Evolutionary conservation across 2,113 vertebrate species (phyloP), one percentile per base, ranked within the genome.

Genomic region (Perca flavescens): DNA sequence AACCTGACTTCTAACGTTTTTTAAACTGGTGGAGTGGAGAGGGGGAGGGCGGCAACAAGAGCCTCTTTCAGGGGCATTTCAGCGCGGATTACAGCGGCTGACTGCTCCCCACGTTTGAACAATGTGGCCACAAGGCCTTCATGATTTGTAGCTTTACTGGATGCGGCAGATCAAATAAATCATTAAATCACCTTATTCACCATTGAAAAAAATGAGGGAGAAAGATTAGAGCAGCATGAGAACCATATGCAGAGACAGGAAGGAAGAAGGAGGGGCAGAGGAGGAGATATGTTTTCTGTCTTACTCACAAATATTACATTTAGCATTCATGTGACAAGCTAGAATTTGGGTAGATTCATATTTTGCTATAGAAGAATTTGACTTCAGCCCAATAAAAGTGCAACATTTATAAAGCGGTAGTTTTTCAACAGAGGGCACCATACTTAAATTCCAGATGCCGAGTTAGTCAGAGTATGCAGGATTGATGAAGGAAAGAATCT

Each of bases 41-140:
- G 70, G 40, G 46, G 43, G 73, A 40, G 50, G 61, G 84, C 36
- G 19, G 74, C 80, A 86, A 94, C 92, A 94, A 91, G 79, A 92
- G 82, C 43, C 78, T 85, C 90, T 91, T 92, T 94, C 88, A 93
- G 84, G 84, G 62, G 76, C 80, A 89, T 93, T 93, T 94, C 91
- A 93, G 66, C 21, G 0, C 47, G 77, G 91, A 93, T 92, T 91
- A 94, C 72, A 75, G 88, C 34, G 77, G 84, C 87, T 89, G 84
- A 90, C 83, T 80, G 80, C 80, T 91, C 82, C 54, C 83, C 56
- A 34, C 60, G 53, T 88, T 87, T 89, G 72, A 93, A 94, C 93
- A 94, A 93, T 91, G 91, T 87, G 82, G 90, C 88, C 83, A 80
- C 71, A 87, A 86, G 91, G 71, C 82, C 84, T 85, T 86, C 62